phyloP scores from a whole-genome alignment of 2,113 vertebrate genomes.

The Boleophthalmus pectinirostris region DNA sequence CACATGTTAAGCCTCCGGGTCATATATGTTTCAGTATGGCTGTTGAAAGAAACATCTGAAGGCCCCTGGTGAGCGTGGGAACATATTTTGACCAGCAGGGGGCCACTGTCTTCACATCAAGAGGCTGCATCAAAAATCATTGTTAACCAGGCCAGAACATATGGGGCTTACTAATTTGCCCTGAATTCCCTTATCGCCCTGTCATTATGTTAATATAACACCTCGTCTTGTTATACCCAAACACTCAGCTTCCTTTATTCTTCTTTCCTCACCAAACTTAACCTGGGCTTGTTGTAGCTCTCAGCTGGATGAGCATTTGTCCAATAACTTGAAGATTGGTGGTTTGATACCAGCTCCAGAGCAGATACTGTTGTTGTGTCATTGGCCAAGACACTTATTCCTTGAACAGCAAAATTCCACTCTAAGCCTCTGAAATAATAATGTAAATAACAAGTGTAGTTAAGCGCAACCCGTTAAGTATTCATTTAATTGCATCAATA shows the following conservation, averaged over 20 bases:
- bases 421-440: too few relatives aligned
- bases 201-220: background rate
- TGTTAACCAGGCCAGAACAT: conserved; percentile 35
- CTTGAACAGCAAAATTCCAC: too few relatives aligned
- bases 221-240: too few relatives aligned
- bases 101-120: conserved; percentile 22
- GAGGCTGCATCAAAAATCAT: conserved; percentile 35
- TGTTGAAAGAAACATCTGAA: conserved; percentile 46
- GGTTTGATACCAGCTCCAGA: too few relatives aligned
- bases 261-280: background rate
- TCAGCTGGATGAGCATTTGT: background rate
- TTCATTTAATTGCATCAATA: too few relatives aligned
- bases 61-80: conserved; percentile 56
- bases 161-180: conserved; percentile 33
- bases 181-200: conserved; percentile 16
- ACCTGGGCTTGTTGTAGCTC: too few relatives aligned
- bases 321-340: background rate
- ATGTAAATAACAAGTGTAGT: too few relatives aligned
- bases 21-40: conserved; percentile 42
- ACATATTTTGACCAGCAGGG: conserved; percentile 37
- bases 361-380: too few relatives aligned
- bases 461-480: too few relatives aligned
- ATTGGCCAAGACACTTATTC: too few relatives aligned
- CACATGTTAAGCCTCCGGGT: conserved; percentile 44
- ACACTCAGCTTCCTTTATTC: background rate